These are phyloP conservation scores for Sebastes alutus DNA, from an alignment of 2,797 vertebrate genomes.

Conservation along the genomic window DNA sequence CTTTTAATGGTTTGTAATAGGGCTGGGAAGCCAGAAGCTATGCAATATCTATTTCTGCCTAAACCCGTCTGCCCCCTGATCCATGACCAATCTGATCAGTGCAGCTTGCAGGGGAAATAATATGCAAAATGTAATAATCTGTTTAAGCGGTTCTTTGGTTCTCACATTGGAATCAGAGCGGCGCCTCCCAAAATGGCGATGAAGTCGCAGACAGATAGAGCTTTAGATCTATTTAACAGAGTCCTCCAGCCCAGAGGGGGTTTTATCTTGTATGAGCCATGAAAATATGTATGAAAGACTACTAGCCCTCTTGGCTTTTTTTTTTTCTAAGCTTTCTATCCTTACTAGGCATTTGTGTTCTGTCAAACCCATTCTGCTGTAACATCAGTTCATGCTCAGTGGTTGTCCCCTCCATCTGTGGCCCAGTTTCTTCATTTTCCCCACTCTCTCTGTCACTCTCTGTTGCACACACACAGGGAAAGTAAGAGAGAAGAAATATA, in stretches of 20 bases:
- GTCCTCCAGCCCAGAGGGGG: constrained; percentile 5
- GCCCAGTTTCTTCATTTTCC: constrained; percentile 8
- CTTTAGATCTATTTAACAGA: constrained; percentile 47
- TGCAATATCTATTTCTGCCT: constrained; percentile 71
- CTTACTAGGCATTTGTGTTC: constrained; percentile 27
- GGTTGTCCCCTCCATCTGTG: constrained; percentile 8
- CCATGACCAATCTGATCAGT: constrained; percentile 77
- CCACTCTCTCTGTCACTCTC: not conserved
- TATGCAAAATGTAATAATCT: constrained; percentile 65
- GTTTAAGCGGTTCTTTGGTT: constrained; percentile 56
- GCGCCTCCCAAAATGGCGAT: constrained; percentile 20
- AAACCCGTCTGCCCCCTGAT: constrained; percentile 69
- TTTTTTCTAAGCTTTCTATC: constrained; percentile 1
- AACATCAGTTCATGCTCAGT: constrained; percentile 26
- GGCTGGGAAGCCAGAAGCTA: constrained; percentile 55
- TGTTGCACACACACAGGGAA: not conserved
- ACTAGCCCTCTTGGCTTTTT: not conserved
- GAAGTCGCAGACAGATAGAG: constrained; percentile 29
- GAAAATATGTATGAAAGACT: constrained; percentile 42
- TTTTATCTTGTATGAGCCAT: constrained; percentile 30
- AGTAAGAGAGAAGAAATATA: not conserved
- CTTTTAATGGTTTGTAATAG: constrained; percentile 73
- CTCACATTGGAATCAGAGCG: constrained; percentile 32
- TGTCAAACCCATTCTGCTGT: constrained; percentile 45
- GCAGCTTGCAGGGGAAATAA: constrained; percentile 65